phyloP scores from a whole-genome alignment of 2,113 vertebrate species.

The Tetrax tetrax region DNA sequence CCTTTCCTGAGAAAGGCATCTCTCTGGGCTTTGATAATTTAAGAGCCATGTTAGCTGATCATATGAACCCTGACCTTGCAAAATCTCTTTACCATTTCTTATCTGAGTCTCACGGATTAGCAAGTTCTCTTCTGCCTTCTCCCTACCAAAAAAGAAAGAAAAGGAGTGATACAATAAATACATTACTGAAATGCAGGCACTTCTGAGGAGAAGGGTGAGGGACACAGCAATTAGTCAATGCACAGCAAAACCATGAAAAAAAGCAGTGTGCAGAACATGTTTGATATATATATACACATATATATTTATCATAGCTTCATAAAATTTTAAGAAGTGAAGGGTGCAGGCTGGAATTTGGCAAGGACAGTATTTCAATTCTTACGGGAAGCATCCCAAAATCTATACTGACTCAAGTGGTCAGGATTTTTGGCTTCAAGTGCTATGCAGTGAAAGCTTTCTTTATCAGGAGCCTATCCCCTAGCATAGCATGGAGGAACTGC shows the following conservation, averaged over 20 bases:
- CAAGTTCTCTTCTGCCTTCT: conserved; percentile 77
- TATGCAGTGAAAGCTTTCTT: background rate
- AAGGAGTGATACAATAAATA: conserved; percentile 5
- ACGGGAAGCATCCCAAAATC: background rate
- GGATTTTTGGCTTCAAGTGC: background rate
- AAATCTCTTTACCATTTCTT: conserved; percentile 77
- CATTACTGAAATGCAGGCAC: background rate
- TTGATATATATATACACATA: background rate
- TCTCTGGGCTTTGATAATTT: background rate
- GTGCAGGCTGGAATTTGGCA: background rate
- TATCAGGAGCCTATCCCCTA: background rate
- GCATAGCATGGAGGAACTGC: background rate
- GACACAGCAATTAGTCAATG: background rate
- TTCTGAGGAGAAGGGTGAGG: background rate
- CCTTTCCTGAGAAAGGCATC: background rate
- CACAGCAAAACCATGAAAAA: background rate
- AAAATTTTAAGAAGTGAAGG: background rate
- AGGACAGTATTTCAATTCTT: background rate
- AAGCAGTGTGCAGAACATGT: rapidly evolving
- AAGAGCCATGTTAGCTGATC: background rate
- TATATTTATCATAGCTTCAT: background rate
- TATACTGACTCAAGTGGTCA: background rate
- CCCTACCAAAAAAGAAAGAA: conserved; percentile 62
- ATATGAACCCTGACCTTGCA: background rate
- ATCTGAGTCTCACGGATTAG: conserved; percentile 66